Evolutionary conservation across 2,888 invertebrate genomes (phyloP), one percentile per base, ranked within the genome.

Genomic region (Pseudococcus viburni): DNA sequence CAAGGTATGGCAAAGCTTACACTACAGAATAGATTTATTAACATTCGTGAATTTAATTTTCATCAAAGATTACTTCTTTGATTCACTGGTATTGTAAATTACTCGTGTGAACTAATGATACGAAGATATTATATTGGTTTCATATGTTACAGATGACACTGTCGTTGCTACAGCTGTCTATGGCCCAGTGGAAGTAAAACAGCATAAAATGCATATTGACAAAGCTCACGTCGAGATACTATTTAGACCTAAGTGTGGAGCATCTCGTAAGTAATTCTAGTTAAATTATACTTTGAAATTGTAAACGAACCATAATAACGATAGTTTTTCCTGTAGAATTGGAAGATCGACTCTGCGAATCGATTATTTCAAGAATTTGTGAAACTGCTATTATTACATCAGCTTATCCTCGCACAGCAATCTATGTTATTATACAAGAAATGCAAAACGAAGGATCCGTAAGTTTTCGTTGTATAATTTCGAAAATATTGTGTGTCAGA

Each of bases 401-500:
- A 26, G 91, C 96, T 59, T 95, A 97, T 92, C 98, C 98, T 6
- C 93, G 97, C 85, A 94, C 97, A 0, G 94, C 95, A 42, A 94
- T 98, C 90, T 93, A 94, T 0, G 92, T 98, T 68, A 95, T 95
- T 88, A 92, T 98, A 88, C 98, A 98, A 91, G 98, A 98, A 92
- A 92, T 98, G 91, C 96, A 98, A 91, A 95, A 97, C 92, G 94
- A 93, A 91, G 96, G 96, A 90, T 95, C 96, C 90, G 97, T 97
- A 92, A 93, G 92, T 91, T 46, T 11, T 46, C 7, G 46, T 73
- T 26, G 19, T 11, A 15, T 86, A 11, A 33, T 33, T 22, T 9
- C 39, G 42, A 2, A 1, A 3, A 6, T 26, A 6, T 22, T 48
- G 59, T 15, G 22, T 64, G 11, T 6, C 7, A 11, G 46, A 42